These are phyloP conservation scores for Rhynchonema sp. DNA, from an alignment of 2,888 invertebrate genomes.

Conservation along the genomic window DNA sequence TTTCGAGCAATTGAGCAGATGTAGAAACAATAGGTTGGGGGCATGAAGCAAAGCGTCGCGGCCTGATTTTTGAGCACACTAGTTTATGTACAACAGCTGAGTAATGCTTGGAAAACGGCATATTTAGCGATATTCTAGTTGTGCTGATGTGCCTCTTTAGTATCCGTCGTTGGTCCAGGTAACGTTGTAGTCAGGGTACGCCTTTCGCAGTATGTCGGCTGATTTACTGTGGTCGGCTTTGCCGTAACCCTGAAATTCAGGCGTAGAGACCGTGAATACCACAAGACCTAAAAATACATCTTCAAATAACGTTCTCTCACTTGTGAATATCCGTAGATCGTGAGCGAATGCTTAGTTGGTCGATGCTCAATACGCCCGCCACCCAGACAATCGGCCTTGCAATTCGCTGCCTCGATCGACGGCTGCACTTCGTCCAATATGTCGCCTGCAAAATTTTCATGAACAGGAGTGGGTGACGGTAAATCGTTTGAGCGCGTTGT, in stretches of 20 bases:
- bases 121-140: too few relatives aligned
- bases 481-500: too few relatives aligned
- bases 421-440: conserved; percentile 45
- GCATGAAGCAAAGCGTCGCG: too few relatives aligned
- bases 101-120: too few relatives aligned
- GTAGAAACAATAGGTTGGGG: too few relatives aligned
- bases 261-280: too few relatives aligned
- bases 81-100: too few relatives aligned
- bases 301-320: too few relatives aligned
- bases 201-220: conserved; percentile 51
- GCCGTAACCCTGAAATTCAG: conserved; percentile 45
- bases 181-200: conserved; percentile 53
- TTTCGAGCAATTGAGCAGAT: too few relatives aligned
- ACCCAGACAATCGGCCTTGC: conserved; percentile 63
- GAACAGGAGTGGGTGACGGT: too few relatives aligned
- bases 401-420: conserved; percentile 29
- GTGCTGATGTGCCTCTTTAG: conserved; percentile 27
- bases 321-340: conserved; percentile 80
- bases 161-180: conserved; percentile 69
- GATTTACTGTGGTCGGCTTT: conserved; percentile 65
- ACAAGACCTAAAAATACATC: not conserved
- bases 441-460: conserved; percentile 51
- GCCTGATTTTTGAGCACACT: too few relatives aligned
- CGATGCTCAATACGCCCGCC: conserved; percentile 79
- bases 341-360: conserved; percentile 50